Evolutionary conservation across 2,113 vertebrate species (phyloP), one percentile per base, ranked within the genome.

Genomic region (Gadus chalcogrammus): DNA sequence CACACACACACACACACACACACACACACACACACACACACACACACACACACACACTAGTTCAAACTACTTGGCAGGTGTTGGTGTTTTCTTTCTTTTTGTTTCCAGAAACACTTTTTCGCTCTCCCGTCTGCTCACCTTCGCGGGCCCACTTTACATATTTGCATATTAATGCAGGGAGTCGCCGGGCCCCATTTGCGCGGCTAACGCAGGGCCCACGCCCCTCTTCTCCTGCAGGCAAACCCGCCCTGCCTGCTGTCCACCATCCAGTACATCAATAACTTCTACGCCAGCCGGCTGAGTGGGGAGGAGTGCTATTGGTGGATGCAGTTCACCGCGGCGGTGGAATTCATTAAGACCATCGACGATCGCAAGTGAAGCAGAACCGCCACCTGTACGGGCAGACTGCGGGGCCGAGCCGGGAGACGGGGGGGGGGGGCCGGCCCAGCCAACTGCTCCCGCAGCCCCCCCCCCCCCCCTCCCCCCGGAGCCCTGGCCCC

Each of bases 301-400:
- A 94, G 94, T 69, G 97, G 97, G 79, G 97, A 99, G 84, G 97
- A 99, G 81, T 97, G 94, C 0, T 99, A 99, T 89, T 99, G 97
- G 97, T 99, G 97, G 97, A 98, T 99, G 97, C 97, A 99, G 92
- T 99, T 99, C 93, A 99, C 97, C 7, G 97, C 97, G 15, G 97
- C 97, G 2, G 93, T 99, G 84, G 97, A 99, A 79, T 99, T 99
- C 92, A 99, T 99, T 88, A 99, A 99, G 91, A 99, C 97, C 52
- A 99, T 99, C 55, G 97, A 99, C n/a, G 97, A 99, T 72, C 95
- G 97, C 83, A 99, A n/a, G 94, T 99, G 94, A 93, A 87, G 82
- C 71, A 69, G 87, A 88, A 85, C 78, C 82, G 76, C 88, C 91
- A 86, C 88, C 65, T 78, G 74, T 84, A 78, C 65, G 76, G 87